Evolutionary conservation across 2,113 vertebrate species (phyloP), one percentile per base, ranked within the genome.

Genomic region (Morone chrysops): DNA sequence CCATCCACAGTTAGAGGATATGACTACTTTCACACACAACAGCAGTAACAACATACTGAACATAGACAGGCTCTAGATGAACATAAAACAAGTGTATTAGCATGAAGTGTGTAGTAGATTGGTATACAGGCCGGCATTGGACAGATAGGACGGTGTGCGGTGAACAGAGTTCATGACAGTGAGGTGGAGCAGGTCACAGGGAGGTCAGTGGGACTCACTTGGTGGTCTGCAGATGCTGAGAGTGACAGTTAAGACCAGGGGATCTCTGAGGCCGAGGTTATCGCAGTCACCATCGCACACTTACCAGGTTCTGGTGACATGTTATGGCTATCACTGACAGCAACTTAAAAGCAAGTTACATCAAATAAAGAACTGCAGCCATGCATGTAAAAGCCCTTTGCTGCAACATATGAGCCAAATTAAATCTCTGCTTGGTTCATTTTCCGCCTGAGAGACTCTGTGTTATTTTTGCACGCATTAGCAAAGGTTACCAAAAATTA

Each of bases 281-380:
- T 92, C 89, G 10, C 81, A 40, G 63, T 62, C 69, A 22, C 84
- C 87, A 93, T 94, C 88, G 5, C 75, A 50, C 86, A 60, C 83
- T 71, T 84, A 80, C 78, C 78, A 63, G 89, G 75, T 83, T 54
- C 69, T 67, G 78, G 70, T 83, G 90, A 92, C 85, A 90, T 94
- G 94, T 94, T 95, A 89, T 94, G 94, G 75, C 92, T 94, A 89
- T 89, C 87, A 61, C 81, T 92, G 87, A 91, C 90, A 88, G 87
- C 67, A 9, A 68, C 83, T 89, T 91, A 77, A 90, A 86, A 85
- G 75, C 76, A 36, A 59, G 70, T 89, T 87, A 69, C 77, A 85
- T 92, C 80, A 87, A 93, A 89, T 88, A 82, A 89, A 90, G 82
- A 18, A 45, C 81, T 65, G 87, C 86, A 81, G 66, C 86, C 87